Evolutionary conservation across 2,797 vertebrate genomes (phyloP), one percentile per base, ranked within the genome.

Genomic region (Furcifer pardalis): DNA sequence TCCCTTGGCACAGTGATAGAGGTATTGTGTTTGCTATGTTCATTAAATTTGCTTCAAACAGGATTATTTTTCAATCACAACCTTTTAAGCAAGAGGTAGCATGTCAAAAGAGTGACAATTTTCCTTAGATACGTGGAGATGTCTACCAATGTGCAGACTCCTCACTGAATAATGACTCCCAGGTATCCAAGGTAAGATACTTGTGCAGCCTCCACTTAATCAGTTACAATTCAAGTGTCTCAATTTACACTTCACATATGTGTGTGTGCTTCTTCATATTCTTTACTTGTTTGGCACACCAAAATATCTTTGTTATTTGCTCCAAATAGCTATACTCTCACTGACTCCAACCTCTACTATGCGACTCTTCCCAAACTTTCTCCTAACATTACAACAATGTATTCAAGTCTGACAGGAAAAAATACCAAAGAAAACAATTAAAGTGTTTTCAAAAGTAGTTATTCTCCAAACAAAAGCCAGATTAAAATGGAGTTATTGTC

Each of bases 401-500:
- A 15, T 52, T 88, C 91, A 79, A 90, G 86, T 92, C 87, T 82
- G 85, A 37, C n/a, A 88, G 86, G 79, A 90, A 90, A 83, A 88
- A 92, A 88, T n/a, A 52, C 72, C 63, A 86, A 91, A 88, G 80
- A 73, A 87, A 91, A 85, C 72, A 90, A 86, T 84, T 90, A 87
- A 23, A 83, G 81, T 49, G 77, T 68, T 84, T 89, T 68, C 42
- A 84, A 91, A 90, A 92, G 42, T 62, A 68, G 27, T 77, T 87
- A 74, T 82, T 88, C 83, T 81, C 32, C 0, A 30, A 91, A 90
- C 23, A 91, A 92, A 91, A 73, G 59, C 80, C 89, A 37, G 52
- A 88, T 85, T 92, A 89, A 89, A 93, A 90, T 65, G 87, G 82
- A 91, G 84, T 91, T 86, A 91, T 79, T 91, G 82, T 84, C 90